Evolutionary conservation across 2,113 vertebrate species (phyloP), one percentile per base, ranked within the genome.

Genomic region (Brienomyrus brachyistius): DNA sequence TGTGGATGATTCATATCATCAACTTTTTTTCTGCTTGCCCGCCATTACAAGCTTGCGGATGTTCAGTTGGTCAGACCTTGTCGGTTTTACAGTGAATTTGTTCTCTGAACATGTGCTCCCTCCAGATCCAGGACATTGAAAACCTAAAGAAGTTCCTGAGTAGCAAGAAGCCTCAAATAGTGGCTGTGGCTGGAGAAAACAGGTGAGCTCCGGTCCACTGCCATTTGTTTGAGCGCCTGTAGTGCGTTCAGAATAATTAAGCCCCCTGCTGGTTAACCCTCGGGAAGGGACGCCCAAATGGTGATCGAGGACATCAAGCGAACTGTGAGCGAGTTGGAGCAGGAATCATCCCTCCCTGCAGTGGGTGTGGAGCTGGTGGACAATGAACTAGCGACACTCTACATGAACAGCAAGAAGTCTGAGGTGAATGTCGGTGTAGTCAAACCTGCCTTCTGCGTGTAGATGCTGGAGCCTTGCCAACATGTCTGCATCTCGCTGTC

Each of bases 331-430:
- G 98, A 99, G 89, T 96, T 99, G 92, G 98, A 99, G 89, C 98
- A 99, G 91, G 98, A 99, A 91, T 98, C 98, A 3, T 98, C 98
- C 85, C 94, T 99, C 88, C 97, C 98, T 0, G 95, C 97, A 0
- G 97, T 99, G 0, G 98, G 97, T 23, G 98, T 99, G 87, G 98
- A 99, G 91, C 94, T 99, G 90, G 95, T 99, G 59, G 98, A 99
- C 95, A 99, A 99, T 0, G 98, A 99, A 48, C 89, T 99, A 91
- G 97, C 97, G 87, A 96, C 97, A 11, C 95, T 99, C 23, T 99
- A 99, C 93, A 99, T 99, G 98, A 99, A 99, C 95, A 98, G 98
- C 96, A 98, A 97, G 94, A 99, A 98, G 90, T 99, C 98, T 4
- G 98, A 99, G 97, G 98, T 99, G 92, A 96, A 88, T 17, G 3